Evolutionary conservation across 1,140 invertebrate species (phyloP), one percentile per base, ranked within the genome.

Genomic region (Drosophila willistoni): DNA sequence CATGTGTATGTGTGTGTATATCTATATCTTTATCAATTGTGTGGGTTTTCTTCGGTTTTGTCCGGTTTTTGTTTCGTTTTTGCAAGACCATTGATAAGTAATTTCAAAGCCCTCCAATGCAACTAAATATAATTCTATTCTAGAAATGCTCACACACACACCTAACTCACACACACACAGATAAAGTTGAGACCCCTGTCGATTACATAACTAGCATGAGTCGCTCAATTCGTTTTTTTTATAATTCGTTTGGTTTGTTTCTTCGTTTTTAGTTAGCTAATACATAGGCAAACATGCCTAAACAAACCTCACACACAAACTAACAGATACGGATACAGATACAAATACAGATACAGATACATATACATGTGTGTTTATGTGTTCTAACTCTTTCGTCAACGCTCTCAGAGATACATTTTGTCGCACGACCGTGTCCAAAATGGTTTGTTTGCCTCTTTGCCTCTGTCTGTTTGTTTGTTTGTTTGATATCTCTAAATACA

Each of bases 201-300:
- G 22, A 39, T 68, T 68, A 54, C 65, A 68, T 68, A 68, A 68
- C 44, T 51, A 51, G 44, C 44, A 51, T 51, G 44, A 51, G 44
- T 51, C 44, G 17, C 44, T 51, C 44, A 51, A 51, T 51, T 22
- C 44, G 44, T 51, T 51, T 22, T 25, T 29, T 44, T 51, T 51
- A 51, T 51, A 51, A 51, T 51, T 51, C 44, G 44, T 51, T 51
- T 51, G 17, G 44, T 51, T 51, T 51, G 44, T 47, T 47, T 17
- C 14, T 47, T 17, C 14, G 14, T 47, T 51, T 73, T 74, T 68
- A 71, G 70, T 79, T 68, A 47, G 76, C 61, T 79, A 79, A 79
- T 79, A 79, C 71, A 39, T 62, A 55, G 73, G 42, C 77, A 79
- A 79, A 78, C 70, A 78, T 68, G 14, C 39, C 36, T 78, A 64